Conservation (phyloP, 2,113 vertebrate genomes). For the Aspidoscelis tigris region DNA sequence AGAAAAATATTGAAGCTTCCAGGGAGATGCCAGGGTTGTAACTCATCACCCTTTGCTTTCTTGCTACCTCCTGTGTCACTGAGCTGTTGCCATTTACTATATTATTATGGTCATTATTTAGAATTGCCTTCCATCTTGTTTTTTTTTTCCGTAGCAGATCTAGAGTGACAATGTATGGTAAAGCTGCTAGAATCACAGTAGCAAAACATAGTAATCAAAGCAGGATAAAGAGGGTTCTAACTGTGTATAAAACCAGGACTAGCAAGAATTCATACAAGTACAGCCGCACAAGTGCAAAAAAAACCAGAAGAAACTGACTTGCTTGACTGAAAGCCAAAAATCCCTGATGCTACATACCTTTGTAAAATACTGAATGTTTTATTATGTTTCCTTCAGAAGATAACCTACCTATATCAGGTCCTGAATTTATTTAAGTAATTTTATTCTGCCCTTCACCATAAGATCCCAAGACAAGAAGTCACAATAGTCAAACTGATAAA, state of each 20-base stretch:
- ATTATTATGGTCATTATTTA: not conserved
- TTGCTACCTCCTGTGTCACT: too few species aligned
- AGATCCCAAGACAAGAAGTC: too few species aligned
- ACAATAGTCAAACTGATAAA: too few species aligned
- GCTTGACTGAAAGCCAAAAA: not conserved
- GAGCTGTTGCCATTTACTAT: not conserved
- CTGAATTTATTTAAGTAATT: too few species aligned
- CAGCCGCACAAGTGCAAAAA: not conserved
- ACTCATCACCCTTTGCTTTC: too few species aligned
- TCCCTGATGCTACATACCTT: not conserved
- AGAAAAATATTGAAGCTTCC: not conserved
- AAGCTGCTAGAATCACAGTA: not conserved
- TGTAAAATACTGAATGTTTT: not conserved
- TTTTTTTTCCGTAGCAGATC: not conserved
- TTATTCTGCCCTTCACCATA: too few species aligned
- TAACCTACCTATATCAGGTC: not conserved
- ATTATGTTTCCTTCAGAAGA: not conserved
- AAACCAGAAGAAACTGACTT: not conserved
- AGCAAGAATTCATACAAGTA: not conserved
- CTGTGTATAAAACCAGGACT: not conserved
- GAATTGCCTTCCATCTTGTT: not conserved
- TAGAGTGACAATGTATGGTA: not conserved
- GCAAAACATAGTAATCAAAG: not conserved
- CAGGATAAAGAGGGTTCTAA: not conserved
- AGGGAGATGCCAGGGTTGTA: too few species aligned